Evolutionary conservation across 2,797 vertebrate genomes (phyloP).

Genomic region (Ptychadena robeensis): DNA sequence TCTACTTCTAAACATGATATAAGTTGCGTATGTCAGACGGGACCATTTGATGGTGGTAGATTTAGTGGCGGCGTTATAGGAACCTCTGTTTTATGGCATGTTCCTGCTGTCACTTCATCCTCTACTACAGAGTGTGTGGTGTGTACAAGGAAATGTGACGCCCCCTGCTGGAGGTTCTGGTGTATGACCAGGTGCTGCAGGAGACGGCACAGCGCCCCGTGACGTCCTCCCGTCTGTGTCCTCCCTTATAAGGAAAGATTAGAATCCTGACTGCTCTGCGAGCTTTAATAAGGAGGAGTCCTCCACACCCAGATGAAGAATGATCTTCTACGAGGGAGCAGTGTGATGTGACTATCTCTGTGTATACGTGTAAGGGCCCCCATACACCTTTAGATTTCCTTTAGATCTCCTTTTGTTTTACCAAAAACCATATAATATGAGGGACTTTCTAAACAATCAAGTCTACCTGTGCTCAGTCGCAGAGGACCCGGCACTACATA

Average conservation of each 20-base stretch:
- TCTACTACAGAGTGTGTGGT: not conserved
- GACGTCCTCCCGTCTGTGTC: not conserved
- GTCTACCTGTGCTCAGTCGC: no score
- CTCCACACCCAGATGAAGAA: not conserved
- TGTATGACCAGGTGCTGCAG: not conserved
- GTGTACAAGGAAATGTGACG: not conserved
- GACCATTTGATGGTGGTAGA: no score
- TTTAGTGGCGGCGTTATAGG: no score
- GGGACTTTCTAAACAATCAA: no score
- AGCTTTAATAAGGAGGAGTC: conserved; percentile 3
- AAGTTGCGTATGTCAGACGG: no score
- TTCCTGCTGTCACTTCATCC: not conserved
- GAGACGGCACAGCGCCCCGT: not conserved
- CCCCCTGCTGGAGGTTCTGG: conserved; percentile 5
- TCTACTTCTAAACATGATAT: no score
- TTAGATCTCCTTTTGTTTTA: no score
- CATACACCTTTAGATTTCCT: no score
- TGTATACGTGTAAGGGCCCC: not conserved
- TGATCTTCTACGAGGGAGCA: not conserved
- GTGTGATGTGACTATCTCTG: no score
- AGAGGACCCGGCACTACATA: no score
- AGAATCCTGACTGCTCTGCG: not conserved
- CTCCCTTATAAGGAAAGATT: conserved; percentile 45
- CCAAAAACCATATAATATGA: no score
- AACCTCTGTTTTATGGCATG: no score